Evolutionary conservation across 2,888 invertebrate species (phyloP).

Genomic region (Lithophane ornitopus): DNA sequence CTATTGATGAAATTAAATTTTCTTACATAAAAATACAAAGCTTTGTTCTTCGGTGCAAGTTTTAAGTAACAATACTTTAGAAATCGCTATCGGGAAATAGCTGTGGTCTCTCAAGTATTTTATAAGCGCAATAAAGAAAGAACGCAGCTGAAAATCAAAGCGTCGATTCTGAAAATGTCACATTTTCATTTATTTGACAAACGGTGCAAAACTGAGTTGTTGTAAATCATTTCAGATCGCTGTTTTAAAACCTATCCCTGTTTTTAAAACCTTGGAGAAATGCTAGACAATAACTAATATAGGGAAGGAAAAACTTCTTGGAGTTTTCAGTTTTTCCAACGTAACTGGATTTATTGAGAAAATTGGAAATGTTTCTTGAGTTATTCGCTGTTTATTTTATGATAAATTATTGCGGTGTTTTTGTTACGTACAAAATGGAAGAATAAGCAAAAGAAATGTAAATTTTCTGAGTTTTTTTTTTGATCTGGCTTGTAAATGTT

Average conservation of each 20-base stretch:
- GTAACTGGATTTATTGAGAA: constrained; percentile 42
- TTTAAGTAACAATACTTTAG: neutral
- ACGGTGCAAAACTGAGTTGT: constrained; percentile 10
- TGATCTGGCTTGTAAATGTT: neutral
- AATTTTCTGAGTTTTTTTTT: neutral
- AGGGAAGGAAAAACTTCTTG: constrained; percentile 34
- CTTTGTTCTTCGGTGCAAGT: neutral
- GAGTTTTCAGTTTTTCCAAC: constrained; percentile 40
- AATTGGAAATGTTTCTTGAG: constrained; percentile 42
- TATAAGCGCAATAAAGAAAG: neutral
- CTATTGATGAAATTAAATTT: neutral
- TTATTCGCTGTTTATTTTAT: constrained; percentile 45
- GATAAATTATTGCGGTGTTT: constrained; percentile 32
- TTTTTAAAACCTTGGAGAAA: constrained; percentile 52
- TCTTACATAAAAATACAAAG: neutral
- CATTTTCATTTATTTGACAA: constrained; percentile 17
- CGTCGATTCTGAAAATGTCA: constrained; percentile 11
- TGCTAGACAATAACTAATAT: constrained; percentile 45
- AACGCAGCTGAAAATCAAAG: neutral
- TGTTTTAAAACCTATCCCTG: constrained; percentile 46
- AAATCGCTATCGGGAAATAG: neutral
- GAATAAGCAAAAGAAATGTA: neutral
- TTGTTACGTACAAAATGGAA: neutral
- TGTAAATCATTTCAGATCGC: constrained; percentile 39
- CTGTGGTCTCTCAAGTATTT: neutral